These are phyloP conservation scores for Ascaphus truei DNA, from an alignment of 2,113 vertebrate species.

Conservation along the genomic window DNA sequence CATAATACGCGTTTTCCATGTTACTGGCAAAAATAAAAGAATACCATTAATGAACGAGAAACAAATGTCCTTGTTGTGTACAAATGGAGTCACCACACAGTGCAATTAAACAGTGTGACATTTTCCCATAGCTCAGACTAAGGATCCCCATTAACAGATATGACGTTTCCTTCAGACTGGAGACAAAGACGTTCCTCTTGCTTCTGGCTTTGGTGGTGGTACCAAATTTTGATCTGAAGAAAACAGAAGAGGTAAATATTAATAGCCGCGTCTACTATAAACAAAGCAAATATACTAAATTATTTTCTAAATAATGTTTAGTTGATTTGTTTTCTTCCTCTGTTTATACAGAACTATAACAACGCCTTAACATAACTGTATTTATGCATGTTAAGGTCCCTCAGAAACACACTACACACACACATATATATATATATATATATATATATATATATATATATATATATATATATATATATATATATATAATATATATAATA, in stretches of 20 bases:
- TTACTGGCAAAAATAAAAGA: slow-evolving; percentile 13
- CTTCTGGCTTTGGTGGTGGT: background rate
- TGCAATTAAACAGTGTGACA: slow-evolving; percentile 39
- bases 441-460: too few relatives aligned
- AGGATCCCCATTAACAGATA: slow-evolving; percentile 16
- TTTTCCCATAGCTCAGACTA: slow-evolving; percentile 32
- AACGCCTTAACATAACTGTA: too few relatives aligned
- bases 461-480: too few relatives aligned
- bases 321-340: too few relatives aligned
- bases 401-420: background rate
- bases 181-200: background rate
- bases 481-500: too few relatives aligned
- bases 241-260: background rate
- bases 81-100: slow-evolving; percentile 32
- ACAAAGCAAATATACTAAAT: too few relatives aligned
- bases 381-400: background rate
- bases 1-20: slow-evolving; percentile 5
- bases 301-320: too few relatives aligned
- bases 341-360: too few relatives aligned
- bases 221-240: slow-evolving; percentile 23
- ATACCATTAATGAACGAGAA: slow-evolving; percentile 29
- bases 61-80: slow-evolving; percentile 23
- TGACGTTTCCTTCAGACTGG: slow-evolving; percentile 13
- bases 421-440: background rate
- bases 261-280: too few relatives aligned